Evolutionary conservation across 2,888 invertebrate species (phyloP).

Genomic region (Allophyes oxyacanthae): DNA sequence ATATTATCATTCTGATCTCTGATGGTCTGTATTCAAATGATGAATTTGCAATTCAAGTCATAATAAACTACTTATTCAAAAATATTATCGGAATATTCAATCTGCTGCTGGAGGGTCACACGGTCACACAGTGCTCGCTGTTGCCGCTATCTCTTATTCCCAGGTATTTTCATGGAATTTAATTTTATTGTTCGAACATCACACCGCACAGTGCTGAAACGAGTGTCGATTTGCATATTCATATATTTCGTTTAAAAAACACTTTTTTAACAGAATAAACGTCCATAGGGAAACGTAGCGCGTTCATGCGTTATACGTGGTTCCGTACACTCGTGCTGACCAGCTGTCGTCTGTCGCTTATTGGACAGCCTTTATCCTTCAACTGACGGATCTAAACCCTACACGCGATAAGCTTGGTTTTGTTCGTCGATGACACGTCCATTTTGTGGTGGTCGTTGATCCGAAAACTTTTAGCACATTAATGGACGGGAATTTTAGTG

Average conservation of each 20-base stretch:
- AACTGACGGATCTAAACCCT: constrained; percentile 19
- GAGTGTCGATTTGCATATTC: constrained; percentile 66
- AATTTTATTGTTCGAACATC: constrained; percentile 62
- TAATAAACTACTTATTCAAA: not conserved
- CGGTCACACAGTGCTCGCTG: not conserved
- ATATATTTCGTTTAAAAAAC: constrained; percentile 61
- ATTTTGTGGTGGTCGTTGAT: constrained; percentile 14
- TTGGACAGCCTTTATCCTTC: constrained; percentile 45
- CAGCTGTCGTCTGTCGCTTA: constrained; percentile 45
- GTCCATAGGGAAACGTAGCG: constrained; percentile 38
- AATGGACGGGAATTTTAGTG: constrained; percentile 15
- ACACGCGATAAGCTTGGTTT: constrained; percentile 32
- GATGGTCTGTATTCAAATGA: too few species aligned
- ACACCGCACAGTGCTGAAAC: constrained; percentile 52
- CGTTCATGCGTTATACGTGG: constrained; percentile 25
- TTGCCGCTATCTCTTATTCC: constrained; percentile 50
- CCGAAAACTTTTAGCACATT: constrained; percentile 4
- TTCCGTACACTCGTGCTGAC: constrained; percentile 11
- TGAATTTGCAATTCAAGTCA: too few species aligned
- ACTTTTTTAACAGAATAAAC: constrained; percentile 58
- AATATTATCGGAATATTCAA: constrained; percentile 8
- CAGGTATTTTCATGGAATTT: constrained; percentile 61
- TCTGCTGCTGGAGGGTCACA: not conserved
- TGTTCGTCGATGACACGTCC: constrained; percentile 32
- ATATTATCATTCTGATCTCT: too few species aligned